phyloP scores from a whole-genome alignment of 2,113 vertebrate genomes.

The Phylloscopus trochilus region DNA sequence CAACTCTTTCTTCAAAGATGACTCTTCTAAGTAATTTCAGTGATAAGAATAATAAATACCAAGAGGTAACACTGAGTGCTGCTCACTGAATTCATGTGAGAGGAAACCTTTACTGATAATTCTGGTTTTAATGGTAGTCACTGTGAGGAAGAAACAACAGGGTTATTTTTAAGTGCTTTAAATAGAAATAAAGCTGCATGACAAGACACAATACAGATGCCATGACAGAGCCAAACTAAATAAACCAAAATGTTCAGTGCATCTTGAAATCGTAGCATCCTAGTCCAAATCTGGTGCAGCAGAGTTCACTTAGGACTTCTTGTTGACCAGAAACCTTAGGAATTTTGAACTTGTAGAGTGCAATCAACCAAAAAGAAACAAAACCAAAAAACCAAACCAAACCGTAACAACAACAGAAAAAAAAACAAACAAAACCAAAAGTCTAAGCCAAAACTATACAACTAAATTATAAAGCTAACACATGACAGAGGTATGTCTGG shows the following conservation, averaged over 20 bases:
- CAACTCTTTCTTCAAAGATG: neutral
- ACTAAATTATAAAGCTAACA: neutral
- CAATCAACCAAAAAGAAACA: neutral
- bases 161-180: conserved; percentile 5
- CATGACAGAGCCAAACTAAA: conserved; percentile 29
- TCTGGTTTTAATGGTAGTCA: neutral
- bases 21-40: neutral
- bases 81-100: neutral
- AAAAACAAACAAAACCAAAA: neutral
- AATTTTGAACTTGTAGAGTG: conserved; percentile 1
- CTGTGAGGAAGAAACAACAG: neutral
- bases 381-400: neutral
- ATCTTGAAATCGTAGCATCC: neutral
- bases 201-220: conserved; percentile 23
- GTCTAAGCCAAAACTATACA: neutral
- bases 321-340: neutral
- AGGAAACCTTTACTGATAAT: neutral
- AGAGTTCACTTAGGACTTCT: neutral
- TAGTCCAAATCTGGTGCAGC: neutral
- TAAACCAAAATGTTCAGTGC: conserved; percentile 17
- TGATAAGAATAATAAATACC: neutral
- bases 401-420: neutral
- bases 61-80: neutral
- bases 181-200: neutral
- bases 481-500: neutral